A percentile compares a stretch with the other conserved stretches of the same genome.
These are phyloP conservation scores for Bhutanitis thaidina DNA, from an alignment of 2,888 invertebrate genomes.

Conservation along the genomic window DNA sequence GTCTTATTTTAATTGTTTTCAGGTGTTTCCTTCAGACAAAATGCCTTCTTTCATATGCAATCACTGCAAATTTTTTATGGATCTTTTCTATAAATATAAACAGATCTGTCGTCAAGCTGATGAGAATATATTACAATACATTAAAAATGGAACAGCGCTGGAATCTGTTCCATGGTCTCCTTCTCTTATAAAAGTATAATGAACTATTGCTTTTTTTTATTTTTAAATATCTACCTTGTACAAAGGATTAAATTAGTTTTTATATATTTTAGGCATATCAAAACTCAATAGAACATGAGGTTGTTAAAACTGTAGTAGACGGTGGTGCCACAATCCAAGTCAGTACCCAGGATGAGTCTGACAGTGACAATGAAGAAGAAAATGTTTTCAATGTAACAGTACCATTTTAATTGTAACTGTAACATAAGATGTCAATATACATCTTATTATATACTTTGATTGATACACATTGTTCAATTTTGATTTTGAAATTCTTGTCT, in stretches of 20 bases:
- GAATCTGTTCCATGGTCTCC: slow-evolving; percentile 70
- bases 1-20: slow-evolving; percentile 23
- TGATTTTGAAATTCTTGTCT: too few species aligned
- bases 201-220: too few species aligned
- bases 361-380: slow-evolving; percentile 56
- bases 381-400: slow-evolving; percentile 68
- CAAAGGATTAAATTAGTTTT: background rate
- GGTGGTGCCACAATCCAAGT: slow-evolving; percentile 64
- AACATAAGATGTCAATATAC: too few species aligned
- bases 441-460: too few species aligned
- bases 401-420: slow-evolving; percentile 9
- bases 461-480: too few species aligned
- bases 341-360: slow-evolving; percentile 52
- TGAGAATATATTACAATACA: slow-evolving; percentile 83
- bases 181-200: slow-evolving; percentile 57
- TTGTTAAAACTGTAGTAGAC: slow-evolving; percentile 53
- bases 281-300: slow-evolving; percentile 34
- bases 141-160: slow-evolving; percentile 82
- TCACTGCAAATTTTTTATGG: slow-evolving; percentile 83
- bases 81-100: slow-evolving; percentile 86
- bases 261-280: slow-evolving; percentile 20
- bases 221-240: too few species aligned
- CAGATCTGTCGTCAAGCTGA: slow-evolving; percentile 87
- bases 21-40: slow-evolving; percentile 84
- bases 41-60: slow-evolving; percentile 87